Evolutionary conservation across 2,113 vertebrate genomes (phyloP), one percentile per base, ranked within the genome.

Genomic region (Anolis carolinensis): DNA sequence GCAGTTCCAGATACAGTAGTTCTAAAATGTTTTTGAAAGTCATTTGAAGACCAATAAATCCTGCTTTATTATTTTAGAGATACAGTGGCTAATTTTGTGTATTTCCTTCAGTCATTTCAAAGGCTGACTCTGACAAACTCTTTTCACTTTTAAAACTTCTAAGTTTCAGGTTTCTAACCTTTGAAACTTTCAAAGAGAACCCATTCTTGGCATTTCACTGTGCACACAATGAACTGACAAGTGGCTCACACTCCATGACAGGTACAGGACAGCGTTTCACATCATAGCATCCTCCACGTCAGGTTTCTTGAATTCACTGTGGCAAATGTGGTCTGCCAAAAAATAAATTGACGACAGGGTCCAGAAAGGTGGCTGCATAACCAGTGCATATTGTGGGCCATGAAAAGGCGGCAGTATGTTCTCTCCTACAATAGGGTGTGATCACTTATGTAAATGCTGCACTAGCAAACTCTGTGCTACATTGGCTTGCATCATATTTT

Each of bases 91-190:
- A 84, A 77, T 81, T 72, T 52, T 44, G 76, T 74, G 2, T n/a
- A 80, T 77, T 73, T 0, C 0, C 48, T 7, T 9, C 72, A 36
- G 2, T 25, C 36, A 86, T 89, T 86, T n/a, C 14, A 4, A 48
- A 76, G 1, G 6, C 63, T 90, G 89, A 11, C 25, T 16, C 34
- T 84, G 77, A 30, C 65, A 91, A 83, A 2, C 34, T 18, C 20
- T 81, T 44, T 1, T 30, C 82, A 82, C 75, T 90, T 89, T 89
- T 89, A 84, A 5, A 90, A 55, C 85, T 67, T 2, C 30, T 80
- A 81, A 1, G 0, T 70, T 67, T 10, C 39, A 67, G 20, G 71
- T 85, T 88, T 88, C 88, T 92, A 62, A 84, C 14, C 0, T 25
- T 30, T 32, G 0, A 1, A 85, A 89, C 82, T 11, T 83, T 55